phyloP scores from a whole-genome alignment of 2,113 vertebrate species.

The Phyllostomus discolor region DNA sequence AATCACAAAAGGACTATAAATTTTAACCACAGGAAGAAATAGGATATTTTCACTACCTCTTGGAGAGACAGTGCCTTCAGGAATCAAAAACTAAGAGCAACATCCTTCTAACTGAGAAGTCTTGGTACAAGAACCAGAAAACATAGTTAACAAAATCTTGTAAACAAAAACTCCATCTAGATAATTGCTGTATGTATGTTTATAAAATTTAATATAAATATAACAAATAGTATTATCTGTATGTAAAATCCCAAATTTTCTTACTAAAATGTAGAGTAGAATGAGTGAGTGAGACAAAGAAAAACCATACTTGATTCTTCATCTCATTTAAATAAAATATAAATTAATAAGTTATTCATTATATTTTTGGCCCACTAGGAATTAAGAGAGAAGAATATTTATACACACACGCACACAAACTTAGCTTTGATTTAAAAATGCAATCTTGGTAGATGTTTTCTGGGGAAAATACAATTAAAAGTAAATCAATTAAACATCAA shows the following conservation, averaged over 20 bases:
- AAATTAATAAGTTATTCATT: background rate
- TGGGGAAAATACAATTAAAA: background rate
- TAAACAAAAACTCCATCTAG: background rate
- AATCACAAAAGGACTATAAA: background rate
- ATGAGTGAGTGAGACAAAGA: background rate
- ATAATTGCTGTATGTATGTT: background rate
- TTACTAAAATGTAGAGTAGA: background rate
- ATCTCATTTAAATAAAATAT: conserved; percentile 10
- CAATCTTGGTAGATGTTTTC: background rate
- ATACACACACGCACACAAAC: background rate
- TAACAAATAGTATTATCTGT: background rate
- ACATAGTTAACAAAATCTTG: background rate
- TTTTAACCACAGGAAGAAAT: background rate
- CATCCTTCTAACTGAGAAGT: background rate
- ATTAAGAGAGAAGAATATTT: background rate
- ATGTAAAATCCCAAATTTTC: background rate
- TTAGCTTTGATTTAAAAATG: background rate
- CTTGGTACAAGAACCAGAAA: background rate
- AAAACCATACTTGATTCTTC: background rate
- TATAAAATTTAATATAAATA: background rate
- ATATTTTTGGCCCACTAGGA: background rate
- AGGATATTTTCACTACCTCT: background rate
- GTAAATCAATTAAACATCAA: background rate
- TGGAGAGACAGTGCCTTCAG: background rate
- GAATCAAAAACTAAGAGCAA: background rate